Evolutionary conservation across 2,797 vertebrate genomes (phyloP).

Genomic region (Thaleichthys pacificus): DNA sequence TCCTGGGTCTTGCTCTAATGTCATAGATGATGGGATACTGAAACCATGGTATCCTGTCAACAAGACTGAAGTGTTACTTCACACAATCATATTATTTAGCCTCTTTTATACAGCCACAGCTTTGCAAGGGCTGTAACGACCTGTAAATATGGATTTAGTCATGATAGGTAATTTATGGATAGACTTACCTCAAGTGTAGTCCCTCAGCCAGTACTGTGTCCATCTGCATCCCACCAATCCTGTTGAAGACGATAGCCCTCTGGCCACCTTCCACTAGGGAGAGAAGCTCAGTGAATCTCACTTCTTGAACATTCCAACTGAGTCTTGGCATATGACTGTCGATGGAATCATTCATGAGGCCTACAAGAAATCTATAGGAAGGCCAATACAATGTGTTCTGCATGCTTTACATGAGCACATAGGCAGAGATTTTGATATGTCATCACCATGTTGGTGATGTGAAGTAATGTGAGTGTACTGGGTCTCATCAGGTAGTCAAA

Average conservation of each 20-base stretch:
- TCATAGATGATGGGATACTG: slow-evolving; percentile 95
- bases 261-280: slow-evolving; percentile 88
- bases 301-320: too few species aligned
- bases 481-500: too few species aligned
- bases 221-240: slow-evolving; percentile 87
- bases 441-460: too few species aligned
- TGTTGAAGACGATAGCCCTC: slow-evolving; percentile 89
- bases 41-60: slow-evolving; percentile 88
- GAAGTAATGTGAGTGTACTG: too few species aligned
- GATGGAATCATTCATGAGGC: too few species aligned
- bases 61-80: not conserved
- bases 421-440: too few species aligned
- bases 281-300: not conserved
- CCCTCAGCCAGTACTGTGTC: slow-evolving; percentile 87
- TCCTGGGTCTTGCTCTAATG: slow-evolving; percentile 85
- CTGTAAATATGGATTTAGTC: not conserved
- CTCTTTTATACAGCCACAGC: not conserved
- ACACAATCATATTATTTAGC: not conserved
- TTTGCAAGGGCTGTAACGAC: not conserved
- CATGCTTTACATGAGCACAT: too few species aligned
- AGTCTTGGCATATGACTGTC: too few species aligned
- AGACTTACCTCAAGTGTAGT: slow-evolving; percentile 88
- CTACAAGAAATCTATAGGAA: too few species aligned
- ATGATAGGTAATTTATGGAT: not conserved
- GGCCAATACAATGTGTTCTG: too few species aligned